Evolutionary conservation across 1,140 invertebrate species (phyloP).

Genomic region (Achatina immaculata): DNA sequence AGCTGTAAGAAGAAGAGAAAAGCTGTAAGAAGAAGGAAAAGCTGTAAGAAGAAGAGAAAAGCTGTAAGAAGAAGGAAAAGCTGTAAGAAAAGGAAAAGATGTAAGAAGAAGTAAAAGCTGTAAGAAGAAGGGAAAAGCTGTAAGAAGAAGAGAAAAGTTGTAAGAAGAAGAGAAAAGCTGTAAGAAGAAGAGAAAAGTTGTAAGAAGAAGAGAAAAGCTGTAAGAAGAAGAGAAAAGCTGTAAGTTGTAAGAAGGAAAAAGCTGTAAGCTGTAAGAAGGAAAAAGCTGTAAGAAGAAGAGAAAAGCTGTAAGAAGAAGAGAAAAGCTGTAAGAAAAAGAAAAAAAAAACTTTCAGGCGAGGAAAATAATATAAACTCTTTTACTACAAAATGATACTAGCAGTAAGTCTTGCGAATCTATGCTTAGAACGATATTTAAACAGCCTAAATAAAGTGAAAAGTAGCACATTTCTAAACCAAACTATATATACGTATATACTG

Average conservation of each 20-base stretch:
- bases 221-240: not conserved
- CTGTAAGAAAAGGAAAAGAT: not conserved
- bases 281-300: not conserved
- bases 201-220: not conserved
- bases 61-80: not conserved
- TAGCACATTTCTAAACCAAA: too few relatives aligned
- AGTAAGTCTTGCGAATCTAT: too few relatives aligned
- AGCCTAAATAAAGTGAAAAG: too few relatives aligned
- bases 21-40: not conserved
- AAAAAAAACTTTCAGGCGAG: not conserved
- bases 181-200: not conserved
- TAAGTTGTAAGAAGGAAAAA: not conserved
- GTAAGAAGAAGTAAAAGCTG: not conserved
- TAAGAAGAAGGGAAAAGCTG: not conserved
- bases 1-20: not conserved
- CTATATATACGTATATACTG: too few relatives aligned
- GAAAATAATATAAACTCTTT: not conserved
- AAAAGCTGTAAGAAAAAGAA: not conserved
- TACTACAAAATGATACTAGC: too few relatives aligned
- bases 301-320: not conserved
- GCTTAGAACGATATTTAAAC: too few relatives aligned
- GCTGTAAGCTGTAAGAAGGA: not conserved
- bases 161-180: not conserved
- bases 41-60: not conserved
- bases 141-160: not conserved